Base-by-base conservation (phyloP, 1,140 invertebrate genomes). In the Pectinophora gossypiella region DNA sequence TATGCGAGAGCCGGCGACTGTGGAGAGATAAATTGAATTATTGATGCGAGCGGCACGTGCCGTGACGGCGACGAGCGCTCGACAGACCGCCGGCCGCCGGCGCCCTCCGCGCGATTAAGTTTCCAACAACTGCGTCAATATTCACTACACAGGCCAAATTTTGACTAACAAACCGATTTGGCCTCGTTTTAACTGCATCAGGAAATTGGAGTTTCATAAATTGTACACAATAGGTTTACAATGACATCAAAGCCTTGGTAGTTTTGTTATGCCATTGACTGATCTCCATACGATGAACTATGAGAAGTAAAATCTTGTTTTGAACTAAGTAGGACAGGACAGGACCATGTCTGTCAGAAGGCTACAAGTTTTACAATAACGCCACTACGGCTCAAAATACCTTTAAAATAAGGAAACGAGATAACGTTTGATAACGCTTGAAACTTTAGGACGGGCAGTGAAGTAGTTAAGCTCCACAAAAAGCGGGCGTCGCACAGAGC, bases 11-110 rank as follows among this genome's bases (percentile, higher is more conserved):
- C 43, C 47, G 47, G n/a, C 43, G 40, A 55, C 35, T 51, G 36
- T 62, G 53, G 52, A 47, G 48, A 49, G 56, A 60, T 57, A 61
- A 65, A 69, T 69, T 63, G 59, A 74, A 74, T 71, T 62, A 74
- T 68, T 66, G 61, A 67, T 68, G 60, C 16, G 36, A 59, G 61
- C 55, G 68, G 54, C 58, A 55, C 47, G 55, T 47, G 43, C 19
- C 18, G 45, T 40, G 51, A 64, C 61, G 51, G 51, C 49, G 16
- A 46, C 36, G 51, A 40, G 36, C 16, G 36, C 36, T 15, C 15
- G n/a, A 7, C 36, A 15, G 36, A 15, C 16, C 36, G 16, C 36
- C 36, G 36, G 27, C n/a, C n/a, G n/a, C n/a, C n/a, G n/a, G n/a
- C n/a, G n/a, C n/a, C n/a, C n/a, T n/a, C n/a, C n/a, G n/a, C n/a